Conservation (phyloP, 1,140 invertebrate species). For the Eriocheir sinensis region DNA sequence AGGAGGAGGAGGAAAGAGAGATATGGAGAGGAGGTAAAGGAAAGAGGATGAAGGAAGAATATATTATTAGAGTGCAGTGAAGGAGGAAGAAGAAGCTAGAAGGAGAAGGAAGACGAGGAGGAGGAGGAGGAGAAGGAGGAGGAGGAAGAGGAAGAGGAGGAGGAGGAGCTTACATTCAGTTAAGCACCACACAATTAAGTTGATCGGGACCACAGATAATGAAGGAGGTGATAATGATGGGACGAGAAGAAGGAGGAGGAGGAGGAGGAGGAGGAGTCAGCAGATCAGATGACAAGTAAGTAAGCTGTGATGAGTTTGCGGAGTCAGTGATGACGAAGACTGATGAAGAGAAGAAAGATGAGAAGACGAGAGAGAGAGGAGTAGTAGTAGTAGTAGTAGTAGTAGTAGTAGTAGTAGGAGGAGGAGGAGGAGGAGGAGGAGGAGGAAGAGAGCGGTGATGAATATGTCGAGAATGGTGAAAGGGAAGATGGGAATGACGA, state of each 20-base stretch:
- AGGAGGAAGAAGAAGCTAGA: background rate
- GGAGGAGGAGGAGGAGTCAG: background rate
- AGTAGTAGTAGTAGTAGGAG: too few species aligned
- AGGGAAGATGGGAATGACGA: background rate
- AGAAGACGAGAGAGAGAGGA: background rate
- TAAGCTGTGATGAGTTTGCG: too few species aligned
- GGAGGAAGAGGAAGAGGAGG: background rate
- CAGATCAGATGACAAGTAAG: too few species aligned
- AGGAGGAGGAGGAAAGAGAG: slow-evolving; percentile 31
- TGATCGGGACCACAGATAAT: too few species aligned
- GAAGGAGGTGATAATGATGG: too few species aligned
- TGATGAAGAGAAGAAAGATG: background rate
- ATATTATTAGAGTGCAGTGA: background rate
- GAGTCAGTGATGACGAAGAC: background rate
- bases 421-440: too few species aligned
- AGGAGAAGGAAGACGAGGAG: background rate
- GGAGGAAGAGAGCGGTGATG: background rate
- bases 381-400: too few species aligned
- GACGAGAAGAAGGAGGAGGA: too few species aligned
- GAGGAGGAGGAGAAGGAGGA: background rate
- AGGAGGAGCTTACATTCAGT: too few species aligned
- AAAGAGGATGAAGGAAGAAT: background rate
- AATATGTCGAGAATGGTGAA: background rate
- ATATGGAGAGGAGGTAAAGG: slow-evolving; percentile 9
- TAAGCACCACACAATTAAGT: too few species aligned